Evolutionary conservation across 2,888 invertebrate genomes (phyloP), one percentile per base, ranked within the genome.

Genomic region (Noctua pronuba): DNA sequence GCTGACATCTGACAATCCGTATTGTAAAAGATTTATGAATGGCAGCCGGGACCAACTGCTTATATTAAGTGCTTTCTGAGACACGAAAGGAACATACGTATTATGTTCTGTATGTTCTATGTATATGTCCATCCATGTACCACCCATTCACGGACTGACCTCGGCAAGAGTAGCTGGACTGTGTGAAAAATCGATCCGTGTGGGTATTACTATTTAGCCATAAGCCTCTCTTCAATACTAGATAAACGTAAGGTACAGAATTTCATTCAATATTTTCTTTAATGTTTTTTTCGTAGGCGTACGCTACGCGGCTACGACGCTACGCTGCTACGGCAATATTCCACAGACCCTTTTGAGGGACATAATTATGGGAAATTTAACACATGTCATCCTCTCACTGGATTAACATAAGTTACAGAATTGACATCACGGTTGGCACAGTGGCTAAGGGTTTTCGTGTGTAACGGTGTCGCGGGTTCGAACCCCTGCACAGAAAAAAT

Each of bases 271-370:
- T 18, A 52, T 44, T 44, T 24, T 28, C 16, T 8, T 58, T 13
- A 46, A 35, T 55, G 1, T 4, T 13, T 70, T 60, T 64, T 55
- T 62, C 46, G 41, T 72, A 79, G 28, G 13, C 8, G 18, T 18
- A 16, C 31, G 55, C 79, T 73, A 73, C 69, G 83, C 38, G 28
- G 70, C 52, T 75, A 65, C 49, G 82, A 55, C 6, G 77, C 55
- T 76, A 72, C 68, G 72, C 1, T 49, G 68, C 66, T 66, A 75
- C 64, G 58, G 6, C 13, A 35, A 31, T 69, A 71, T 44, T 24
- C 18, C 41, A 35, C 21, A 71, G 41, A 77, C 49, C 78, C 70
- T 71, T 66, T 60, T 21, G 24, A 66, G 46, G 46, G 18, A 49
- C 35, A 49, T 24, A n/a, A n/a, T n/a, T n/a, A n/a, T 35, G 60